Evolutionary conservation across 2,888 invertebrate genomes (phyloP).

Genomic region (Hermaeophaga mercurialis): DNA sequence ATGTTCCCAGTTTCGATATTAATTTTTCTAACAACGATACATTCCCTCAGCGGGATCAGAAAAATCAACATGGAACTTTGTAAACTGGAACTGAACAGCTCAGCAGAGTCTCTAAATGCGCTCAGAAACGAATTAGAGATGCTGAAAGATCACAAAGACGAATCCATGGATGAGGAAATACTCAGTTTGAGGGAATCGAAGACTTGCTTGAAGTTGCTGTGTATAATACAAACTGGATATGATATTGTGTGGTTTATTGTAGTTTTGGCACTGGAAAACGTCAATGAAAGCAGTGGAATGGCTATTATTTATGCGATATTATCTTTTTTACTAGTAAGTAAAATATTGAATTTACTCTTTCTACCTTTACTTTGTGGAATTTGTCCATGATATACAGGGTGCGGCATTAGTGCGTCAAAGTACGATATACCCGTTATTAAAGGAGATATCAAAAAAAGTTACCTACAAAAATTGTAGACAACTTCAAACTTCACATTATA

Average conservation of each 20-base stretch:
- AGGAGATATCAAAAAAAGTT: too few relatives aligned
- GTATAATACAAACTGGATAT: slow-evolving; percentile 72
- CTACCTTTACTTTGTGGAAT: too few relatives aligned
- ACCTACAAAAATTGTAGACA: too few relatives aligned
- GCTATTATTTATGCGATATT: slow-evolving; percentile 65
- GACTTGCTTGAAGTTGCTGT: slow-evolving; percentile 65
- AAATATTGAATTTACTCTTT: too few relatives aligned
- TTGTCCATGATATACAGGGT: too few relatives aligned
- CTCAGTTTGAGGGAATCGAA: slow-evolving; percentile 64
- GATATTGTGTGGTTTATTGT: slow-evolving; percentile 77
- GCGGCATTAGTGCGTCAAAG: too few relatives aligned
- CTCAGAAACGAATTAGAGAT: slow-evolving; percentile 50
- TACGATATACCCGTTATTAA: too few relatives aligned
- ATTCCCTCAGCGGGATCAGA: slow-evolving; percentile 63
- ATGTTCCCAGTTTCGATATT: slow-evolving; percentile 73
- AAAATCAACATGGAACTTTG: slow-evolving; percentile 56
- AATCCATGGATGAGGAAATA: slow-evolving; percentile 41
- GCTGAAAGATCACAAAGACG: slow-evolving; percentile 46
- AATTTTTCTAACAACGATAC: slow-evolving; percentile 67
- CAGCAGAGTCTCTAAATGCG: slow-evolving; percentile 54
- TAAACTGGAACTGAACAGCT: slow-evolving; percentile 54
- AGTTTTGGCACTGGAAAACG: slow-evolving; percentile 73
- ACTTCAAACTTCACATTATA: too few relatives aligned
- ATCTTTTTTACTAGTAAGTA: slow-evolving; percentile 64
- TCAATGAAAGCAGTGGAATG: slow-evolving; percentile 64